Evolutionary conservation across 2,113 vertebrate genomes (phyloP), one percentile per base, ranked within the genome.

Genomic region (Hippocampus guttulatus): DNA sequence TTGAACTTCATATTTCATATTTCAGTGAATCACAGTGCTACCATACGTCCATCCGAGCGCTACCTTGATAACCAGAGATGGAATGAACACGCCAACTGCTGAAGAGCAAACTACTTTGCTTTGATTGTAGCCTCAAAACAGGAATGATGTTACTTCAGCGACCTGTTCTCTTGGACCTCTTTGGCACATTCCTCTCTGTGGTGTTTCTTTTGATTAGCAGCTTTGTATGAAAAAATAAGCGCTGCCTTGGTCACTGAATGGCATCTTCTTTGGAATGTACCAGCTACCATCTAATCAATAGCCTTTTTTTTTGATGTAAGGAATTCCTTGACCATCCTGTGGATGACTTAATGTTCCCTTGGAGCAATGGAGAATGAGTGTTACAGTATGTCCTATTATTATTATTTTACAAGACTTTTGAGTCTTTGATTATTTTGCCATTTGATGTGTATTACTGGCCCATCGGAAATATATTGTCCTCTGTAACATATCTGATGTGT

Each of bases 161-260:
- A 58, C 51, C 30, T 45, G 63, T 69, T 54, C 63, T 71, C 38
- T 91, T 61, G 58, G 78, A 88, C 57, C 67, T 71, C 64, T 71
- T 73, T 33, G 82, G 78, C 75, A 92, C 87, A 92, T 93, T 92
- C 88, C 84, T 79, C 73, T 80, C 33, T 49, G 30, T 47, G 8
- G 81, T 88, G 89, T 85, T 81, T 82, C 85, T 90, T 90, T 90
- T 89, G 79, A 92, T 92, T 92, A 91, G 87, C 87, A 77, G 27
- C 43, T 2, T 64, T 70, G 67, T 83, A 85, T 74, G 82, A 91
- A 87, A 69, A 67, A 81, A 85, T 74, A 81, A 89, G 85, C 70
- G 77, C 70, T 45, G 68, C 51, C 70, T 60, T 49, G 2, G 65
- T 84, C 71, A 68, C 63, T 76, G 62, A 68, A 65, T 1, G 61